A percentile compares a stretch with the other conserved stretches of the same genome.
Evolutionary conservation across 2,888 invertebrate genomes (phyloP).

Genomic region (Caenorhabditis wallacei): DNA sequence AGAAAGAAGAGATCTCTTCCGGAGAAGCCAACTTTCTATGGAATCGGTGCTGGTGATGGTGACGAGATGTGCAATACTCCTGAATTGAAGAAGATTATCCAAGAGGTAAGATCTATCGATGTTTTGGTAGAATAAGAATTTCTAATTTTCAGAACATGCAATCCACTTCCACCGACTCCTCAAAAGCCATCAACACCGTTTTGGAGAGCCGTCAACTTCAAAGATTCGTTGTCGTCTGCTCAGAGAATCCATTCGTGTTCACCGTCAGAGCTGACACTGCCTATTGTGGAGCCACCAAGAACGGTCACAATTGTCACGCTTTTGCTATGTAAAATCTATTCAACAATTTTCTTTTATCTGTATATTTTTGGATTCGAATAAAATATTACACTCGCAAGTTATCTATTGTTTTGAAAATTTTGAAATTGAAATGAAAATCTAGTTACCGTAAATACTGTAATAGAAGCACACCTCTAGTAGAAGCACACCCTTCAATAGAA

Average conservation of each 20-base stretch:
- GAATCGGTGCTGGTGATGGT: conserved; percentile 28
- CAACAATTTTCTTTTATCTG: conserved; percentile 8
- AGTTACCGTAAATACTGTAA: no score
- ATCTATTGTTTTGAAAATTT: no score
- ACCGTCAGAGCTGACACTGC: conserved; percentile 58
- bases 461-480: no score
- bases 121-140: background rate
- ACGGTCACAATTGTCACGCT: conserved; percentile 57
- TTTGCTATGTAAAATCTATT: conserved; percentile 39
- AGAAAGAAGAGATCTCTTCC: conserved; percentile 58
- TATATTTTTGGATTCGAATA: conserved; percentile 7
- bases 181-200: conserved; percentile 43
- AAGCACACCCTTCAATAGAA: no score
- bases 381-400: background rate
- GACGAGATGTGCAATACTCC: conserved; percentile 55
- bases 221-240: conserved; percentile 52
- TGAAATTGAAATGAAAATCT: no score
- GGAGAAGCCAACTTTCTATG: conserved; percentile 35
- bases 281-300: conserved; percentile 61
- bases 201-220: conserved; percentile 29
- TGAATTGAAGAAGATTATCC: conserved; percentile 56
- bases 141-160: conserved; percentile 47
- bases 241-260: conserved; percentile 59
- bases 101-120: conserved; percentile 25
- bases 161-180: conserved; percentile 27